Base-by-base conservation (phyloP, 1,140 invertebrate genomes). In the Pseudomyrmex cubaensis region DNA sequence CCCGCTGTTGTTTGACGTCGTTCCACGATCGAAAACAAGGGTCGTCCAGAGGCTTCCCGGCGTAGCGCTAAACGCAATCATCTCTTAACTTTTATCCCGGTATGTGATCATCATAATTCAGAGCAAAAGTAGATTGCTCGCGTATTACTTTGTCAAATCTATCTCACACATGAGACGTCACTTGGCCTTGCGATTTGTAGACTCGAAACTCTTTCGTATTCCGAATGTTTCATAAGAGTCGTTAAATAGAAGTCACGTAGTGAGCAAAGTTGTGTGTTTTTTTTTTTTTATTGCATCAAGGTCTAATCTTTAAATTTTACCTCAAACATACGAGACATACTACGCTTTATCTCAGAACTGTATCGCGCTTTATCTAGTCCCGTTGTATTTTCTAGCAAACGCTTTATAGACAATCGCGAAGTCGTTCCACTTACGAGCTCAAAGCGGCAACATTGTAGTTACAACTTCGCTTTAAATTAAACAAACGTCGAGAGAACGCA, bases 1-100 rank as follows among this genome's bases (percentile, higher is more conserved):
- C 84, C 87, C 52, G 84, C 84, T 85, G 76, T 85, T 83, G 74
- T 90, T 86, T 85, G 57, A 88, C 86, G 70, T 54, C 13, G 73
- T 57, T 73, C 57, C 75, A 35, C 66, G 69, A 57, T 73, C 61
- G 48, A 78, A 54, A 83, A 76, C 62, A 35, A 61, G 54, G 15
- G 48, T 46, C 59, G 63, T 35, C 5, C 35, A 5, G 7, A 35
- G 35, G 35, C 35, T 35, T 35, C 35, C 35, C 35, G 35, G 35
- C 35, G 52, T 46, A 25, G 46, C 35, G 17, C 61, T 59, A 25
- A 70, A 17, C 17, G 12, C n/a, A 13, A 35, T 52, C 10, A 48
- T 52, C 15, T 44, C 25, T 35, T 35, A 35, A 13, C 22, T 75
- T n/a, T 48, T 9, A 64, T n/a, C 15, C 17, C n/a, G 17, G 9